Percentiles rank a stretch among this genome's conserved stretches.
Evolutionary conservation across 1,140 invertebrate species (phyloP).

Genomic region (Globodera rostochiensis): DNA sequence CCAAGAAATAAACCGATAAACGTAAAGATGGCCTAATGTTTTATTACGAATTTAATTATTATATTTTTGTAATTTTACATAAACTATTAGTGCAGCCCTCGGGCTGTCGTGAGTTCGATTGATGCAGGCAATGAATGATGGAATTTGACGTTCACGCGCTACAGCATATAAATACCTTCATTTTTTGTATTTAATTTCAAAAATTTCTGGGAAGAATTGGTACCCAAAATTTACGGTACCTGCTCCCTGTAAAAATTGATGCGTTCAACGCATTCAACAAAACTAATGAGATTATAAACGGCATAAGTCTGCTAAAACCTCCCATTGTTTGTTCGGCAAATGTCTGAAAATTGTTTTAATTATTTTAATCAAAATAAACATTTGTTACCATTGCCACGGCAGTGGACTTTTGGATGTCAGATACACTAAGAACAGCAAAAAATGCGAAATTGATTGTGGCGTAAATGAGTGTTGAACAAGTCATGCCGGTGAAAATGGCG

Average conservation of each 20-base stretch:
- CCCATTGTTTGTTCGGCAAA: slow-evolving; percentile 58
- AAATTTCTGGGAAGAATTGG: slow-evolving; percentile 4
- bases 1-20: slow-evolving; percentile 48
- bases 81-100: slow-evolving; percentile 42
- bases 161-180: slow-evolving; percentile 52
- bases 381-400: slow-evolving; percentile 47
- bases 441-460: slow-evolving; percentile 50
- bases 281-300: slow-evolving; percentile 56
- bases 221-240: slow-evolving; percentile 32
- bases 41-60: background rate
- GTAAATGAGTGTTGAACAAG: slow-evolving; percentile 46
- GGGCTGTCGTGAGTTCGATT: slow-evolving; percentile 49
- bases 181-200: background rate
- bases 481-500: slow-evolving; percentile 54
- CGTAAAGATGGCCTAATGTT: slow-evolving; percentile 30
- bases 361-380: slow-evolving; percentile 12
- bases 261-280: slow-evolving; percentile 59
- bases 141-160: slow-evolving; percentile 54
- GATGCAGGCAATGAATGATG: slow-evolving; percentile 47
- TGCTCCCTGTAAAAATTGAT: slow-evolving; percentile 59
- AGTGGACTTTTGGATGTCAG: slow-evolving; percentile 35
- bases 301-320: slow-evolving; percentile 55
- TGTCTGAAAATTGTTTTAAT: slow-evolving; percentile 32
- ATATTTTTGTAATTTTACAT: slow-evolving; percentile 28
- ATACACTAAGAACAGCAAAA: slow-evolving; percentile 46